Conservation (phyloP, 2,113 vertebrate species). For the Nematolebias whitei region DNA sequence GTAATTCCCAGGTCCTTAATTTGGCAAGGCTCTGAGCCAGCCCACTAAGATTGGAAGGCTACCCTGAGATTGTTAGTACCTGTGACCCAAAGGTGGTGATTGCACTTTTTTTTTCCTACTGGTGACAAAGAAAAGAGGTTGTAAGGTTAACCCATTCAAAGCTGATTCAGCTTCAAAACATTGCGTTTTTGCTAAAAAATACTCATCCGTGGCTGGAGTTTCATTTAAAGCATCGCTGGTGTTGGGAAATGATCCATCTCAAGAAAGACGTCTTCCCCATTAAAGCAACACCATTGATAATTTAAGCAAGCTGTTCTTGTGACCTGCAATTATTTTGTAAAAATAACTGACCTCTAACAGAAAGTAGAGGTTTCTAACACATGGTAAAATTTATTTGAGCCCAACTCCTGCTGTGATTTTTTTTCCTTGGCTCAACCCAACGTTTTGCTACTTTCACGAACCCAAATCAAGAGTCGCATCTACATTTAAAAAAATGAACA, state of each 20-base stretch:
- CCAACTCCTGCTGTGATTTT: background rate
- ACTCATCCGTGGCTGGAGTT: background rate
- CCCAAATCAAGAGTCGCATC: background rate
- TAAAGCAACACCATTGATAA: background rate
- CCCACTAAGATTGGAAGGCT: conserved; percentile 32
- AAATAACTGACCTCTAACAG: background rate
- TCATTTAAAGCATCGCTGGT: background rate
- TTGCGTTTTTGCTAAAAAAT: background rate
- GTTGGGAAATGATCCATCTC: background rate
- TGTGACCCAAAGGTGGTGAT: conserved; percentile 46
- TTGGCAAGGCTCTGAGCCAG: conserved; percentile 47
- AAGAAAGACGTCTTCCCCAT: background rate
- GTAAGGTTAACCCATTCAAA: background rate
- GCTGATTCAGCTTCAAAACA: background rate
- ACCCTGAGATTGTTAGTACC: conserved; percentile 36
- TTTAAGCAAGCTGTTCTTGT: background rate
- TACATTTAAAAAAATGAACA: background rate
- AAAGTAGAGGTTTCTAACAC: background rate
- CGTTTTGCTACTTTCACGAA: background rate
- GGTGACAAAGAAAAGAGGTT: background rate
- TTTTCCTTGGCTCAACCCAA: background rate
- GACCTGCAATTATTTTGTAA: background rate
- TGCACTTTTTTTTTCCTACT: conserved; percentile 7
- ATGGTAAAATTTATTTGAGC: background rate
- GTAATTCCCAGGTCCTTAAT: conserved; percentile 70